phyloP scores from a whole-genome alignment of 2,888 invertebrate genomes.

The Plutella xylostella region DNA sequence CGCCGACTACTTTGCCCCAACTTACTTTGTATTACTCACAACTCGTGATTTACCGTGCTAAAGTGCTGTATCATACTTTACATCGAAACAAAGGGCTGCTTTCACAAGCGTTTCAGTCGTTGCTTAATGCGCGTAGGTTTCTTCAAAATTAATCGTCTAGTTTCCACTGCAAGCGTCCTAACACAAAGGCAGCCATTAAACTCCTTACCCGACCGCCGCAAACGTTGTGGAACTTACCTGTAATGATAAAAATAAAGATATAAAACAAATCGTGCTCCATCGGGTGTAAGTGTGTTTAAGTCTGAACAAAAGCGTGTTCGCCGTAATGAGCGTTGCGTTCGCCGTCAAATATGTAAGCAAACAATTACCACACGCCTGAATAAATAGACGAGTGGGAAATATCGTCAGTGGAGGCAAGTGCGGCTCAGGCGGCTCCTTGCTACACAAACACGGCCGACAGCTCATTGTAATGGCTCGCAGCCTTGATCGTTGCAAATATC shows the following conservation, averaged over 20 bases:
- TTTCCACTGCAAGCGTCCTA: too few species aligned
- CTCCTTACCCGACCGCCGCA: constrained; percentile 34
- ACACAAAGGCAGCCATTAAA: constrained; percentile 49
- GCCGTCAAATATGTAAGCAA: constrained; percentile 67
- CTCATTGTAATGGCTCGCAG: constrained; percentile 48
- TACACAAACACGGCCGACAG: constrained; percentile 40
- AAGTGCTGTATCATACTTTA: too few species aligned
- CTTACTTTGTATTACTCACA: too few species aligned
- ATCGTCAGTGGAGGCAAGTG: constrained; percentile 58
- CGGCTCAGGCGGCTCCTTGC: constrained; percentile 52
- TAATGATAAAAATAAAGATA: constrained; percentile 62
- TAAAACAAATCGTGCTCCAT: constrained; percentile 56
- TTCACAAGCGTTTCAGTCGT: too few species aligned
- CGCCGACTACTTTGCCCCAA: too few species aligned
- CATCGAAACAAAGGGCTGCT: too few species aligned
- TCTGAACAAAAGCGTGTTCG: constrained; percentile 59
- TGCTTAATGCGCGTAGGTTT: too few species aligned
- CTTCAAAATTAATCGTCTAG: too few species aligned
- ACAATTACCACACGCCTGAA: constrained; percentile 68
- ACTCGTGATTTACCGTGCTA: too few species aligned
- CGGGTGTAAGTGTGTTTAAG: constrained; percentile 60
- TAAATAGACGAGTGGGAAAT: constrained; percentile 63
- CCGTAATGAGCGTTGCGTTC: constrained; percentile 65
- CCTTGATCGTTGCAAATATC: too few species aligned
- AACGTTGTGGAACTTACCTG: constrained; percentile 54